A percentile compares a stretch with the other conserved stretches of the same genome.
These are phyloP conservation scores for Thamnaconus septentrionalis DNA, from an alignment of 2,113 vertebrate species.

Conservation along the genomic window DNA sequence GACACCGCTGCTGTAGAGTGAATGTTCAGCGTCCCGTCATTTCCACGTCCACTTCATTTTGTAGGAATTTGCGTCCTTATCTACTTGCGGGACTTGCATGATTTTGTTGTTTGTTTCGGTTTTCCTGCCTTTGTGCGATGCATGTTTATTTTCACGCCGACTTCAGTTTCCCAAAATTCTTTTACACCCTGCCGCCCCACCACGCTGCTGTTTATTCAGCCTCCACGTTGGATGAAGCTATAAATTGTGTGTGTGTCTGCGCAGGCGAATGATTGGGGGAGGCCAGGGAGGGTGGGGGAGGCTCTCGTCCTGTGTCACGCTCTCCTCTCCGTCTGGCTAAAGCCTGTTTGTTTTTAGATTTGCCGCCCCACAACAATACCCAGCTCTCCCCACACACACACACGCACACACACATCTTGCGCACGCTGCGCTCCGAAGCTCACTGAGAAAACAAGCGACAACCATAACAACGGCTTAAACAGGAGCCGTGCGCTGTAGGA, in stretches of 20 bases:
- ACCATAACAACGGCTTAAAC: constrained; percentile 69
- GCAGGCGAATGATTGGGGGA: constrained; percentile 18
- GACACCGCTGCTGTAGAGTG: no score
- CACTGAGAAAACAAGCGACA: constrained; percentile 71
- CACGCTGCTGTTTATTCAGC: constrained; percentile 51
- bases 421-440: constrained; percentile 36
- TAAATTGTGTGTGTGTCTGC: constrained; percentile 24
- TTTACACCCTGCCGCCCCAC: constrained; percentile 11
- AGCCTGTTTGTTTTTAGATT: constrained; percentile 74
- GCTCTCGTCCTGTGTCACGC: constrained; percentile 51
- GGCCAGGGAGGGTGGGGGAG: constrained; percentile 21
- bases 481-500: constrained; percentile 58
- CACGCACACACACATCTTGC: constrained; percentile 23
- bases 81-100: constrained; percentile 7
- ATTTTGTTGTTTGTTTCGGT: constrained; percentile 57
- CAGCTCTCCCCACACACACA: constrained; percentile 27
- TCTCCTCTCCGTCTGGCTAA: constrained; percentile 39
- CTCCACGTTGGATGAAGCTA: constrained; percentile 22
- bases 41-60: no score
- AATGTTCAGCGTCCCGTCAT: no score
- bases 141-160: constrained; percentile 61
- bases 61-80: constrained; percentile 6
- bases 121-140: constrained; percentile 68
- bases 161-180: constrained; percentile 58
- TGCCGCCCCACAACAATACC: constrained; percentile 60